Conservation (phyloP, 2,113 vertebrate genomes). For the Hepsetus odoe region DNA sequence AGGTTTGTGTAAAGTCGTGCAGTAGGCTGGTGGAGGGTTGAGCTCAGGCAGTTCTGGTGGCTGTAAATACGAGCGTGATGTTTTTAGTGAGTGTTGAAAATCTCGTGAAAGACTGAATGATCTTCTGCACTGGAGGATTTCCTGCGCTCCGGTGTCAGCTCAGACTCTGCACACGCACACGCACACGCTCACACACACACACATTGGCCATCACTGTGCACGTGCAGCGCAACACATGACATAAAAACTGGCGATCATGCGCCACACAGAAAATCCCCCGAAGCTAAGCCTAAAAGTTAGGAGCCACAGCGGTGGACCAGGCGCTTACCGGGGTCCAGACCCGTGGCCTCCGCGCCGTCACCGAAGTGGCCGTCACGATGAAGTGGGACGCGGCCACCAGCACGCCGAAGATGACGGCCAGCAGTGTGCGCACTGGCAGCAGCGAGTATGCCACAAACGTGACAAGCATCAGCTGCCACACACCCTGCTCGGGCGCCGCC, state of each 20-base stretch:
- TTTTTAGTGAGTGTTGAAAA: no score
- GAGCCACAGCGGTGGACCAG: no score
- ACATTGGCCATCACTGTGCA: not conserved
- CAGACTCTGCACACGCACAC: not conserved
- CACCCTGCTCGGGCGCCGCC: conserved; percentile 85
- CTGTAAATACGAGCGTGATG: no score
- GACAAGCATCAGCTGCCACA: conserved; percentile 97
- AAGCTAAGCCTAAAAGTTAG: not conserved
- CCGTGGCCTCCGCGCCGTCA: conserved; percentile 81
- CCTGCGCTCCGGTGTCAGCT: no score
- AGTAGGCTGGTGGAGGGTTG: no score
- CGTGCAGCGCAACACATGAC: conserved; percentile 24
- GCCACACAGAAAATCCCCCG: not conserved
- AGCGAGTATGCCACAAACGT: conserved; percentile 95
- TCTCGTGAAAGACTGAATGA: no score
- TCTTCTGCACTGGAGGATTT: not conserved
- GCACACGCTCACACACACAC: not conserved
- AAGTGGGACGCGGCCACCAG: conserved; percentile 91
- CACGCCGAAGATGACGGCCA: conserved; percentile 90
- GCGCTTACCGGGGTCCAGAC: conserved; percentile 93
- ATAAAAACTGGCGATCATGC: not conserved
- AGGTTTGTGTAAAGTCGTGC: no score
- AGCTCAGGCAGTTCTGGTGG: no score
- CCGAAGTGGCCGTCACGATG: conserved; percentile 87
- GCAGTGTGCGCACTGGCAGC: conserved; percentile 91